Evolutionary conservation across 2,797 vertebrate genomes (phyloP).

Genomic region (Numenius phaeopus): DNA sequence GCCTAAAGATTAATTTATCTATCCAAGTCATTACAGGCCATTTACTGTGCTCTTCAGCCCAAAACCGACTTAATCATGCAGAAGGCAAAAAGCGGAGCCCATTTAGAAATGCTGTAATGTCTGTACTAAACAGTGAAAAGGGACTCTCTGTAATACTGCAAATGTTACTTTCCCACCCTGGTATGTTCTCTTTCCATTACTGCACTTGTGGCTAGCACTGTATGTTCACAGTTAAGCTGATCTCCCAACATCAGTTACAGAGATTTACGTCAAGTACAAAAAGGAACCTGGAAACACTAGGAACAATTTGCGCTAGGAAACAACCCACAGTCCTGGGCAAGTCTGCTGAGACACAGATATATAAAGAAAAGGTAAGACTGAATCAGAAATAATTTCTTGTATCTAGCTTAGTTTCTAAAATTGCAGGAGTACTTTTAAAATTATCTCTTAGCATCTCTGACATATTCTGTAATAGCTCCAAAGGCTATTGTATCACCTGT

Average conservation of each 20-base stretch:
- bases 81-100: conserved; percentile 50
- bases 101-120: conserved; percentile 19
- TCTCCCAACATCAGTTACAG: neutral
- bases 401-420: neutral
- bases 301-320: neutral
- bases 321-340: neutral
- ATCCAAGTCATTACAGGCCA: conserved; percentile 60
- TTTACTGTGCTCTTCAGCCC: conserved; percentile 41
- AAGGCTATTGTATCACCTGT: neutral
- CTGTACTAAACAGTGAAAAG: neutral
- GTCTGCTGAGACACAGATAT: neutral
- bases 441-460: neutral
- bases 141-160: neutral
- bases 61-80: conserved; percentile 48
- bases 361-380: neutral
- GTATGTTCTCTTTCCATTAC: neutral
- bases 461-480: neutral
- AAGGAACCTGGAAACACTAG: neutral
- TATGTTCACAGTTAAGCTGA: neutral
- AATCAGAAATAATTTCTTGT: neutral
- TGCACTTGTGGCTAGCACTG: neutral
- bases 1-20: conserved; percentile 64
- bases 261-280: neutral
- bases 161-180: neutral
- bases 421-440: neutral